Evolutionary conservation across 2,797 vertebrate genomes (phyloP).

Genomic region (Hybognathus amarus): DNA sequence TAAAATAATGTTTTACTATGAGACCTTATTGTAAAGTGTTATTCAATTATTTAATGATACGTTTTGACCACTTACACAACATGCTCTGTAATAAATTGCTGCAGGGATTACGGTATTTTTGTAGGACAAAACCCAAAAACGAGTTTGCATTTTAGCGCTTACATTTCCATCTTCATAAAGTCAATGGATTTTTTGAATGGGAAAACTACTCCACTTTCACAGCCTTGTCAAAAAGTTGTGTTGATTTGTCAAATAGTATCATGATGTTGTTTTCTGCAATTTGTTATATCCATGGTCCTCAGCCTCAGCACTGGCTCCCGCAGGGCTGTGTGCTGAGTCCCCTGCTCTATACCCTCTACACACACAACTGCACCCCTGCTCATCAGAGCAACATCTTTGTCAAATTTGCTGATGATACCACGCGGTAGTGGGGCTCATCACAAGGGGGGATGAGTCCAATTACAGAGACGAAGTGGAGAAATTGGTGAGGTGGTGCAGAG

Average conservation of each 20-base stretch:
- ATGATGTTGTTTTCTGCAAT: neutral
- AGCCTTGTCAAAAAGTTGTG: neutral
- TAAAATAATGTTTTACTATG: neutral
- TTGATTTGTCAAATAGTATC: neutral
- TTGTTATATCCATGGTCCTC: too few relatives aligned
- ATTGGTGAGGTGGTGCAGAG: too few relatives aligned
- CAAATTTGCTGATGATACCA: neutral
- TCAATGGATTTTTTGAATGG: neutral
- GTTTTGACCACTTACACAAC: neutral
- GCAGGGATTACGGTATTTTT: neutral
- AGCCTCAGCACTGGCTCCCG: neutral
- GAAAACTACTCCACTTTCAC: neutral
- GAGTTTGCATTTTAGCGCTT: neutral
- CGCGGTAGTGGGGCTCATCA: neutral
- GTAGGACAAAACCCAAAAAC: neutral
- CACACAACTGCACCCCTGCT: neutral
- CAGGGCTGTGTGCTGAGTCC: neutral
- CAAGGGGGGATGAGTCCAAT: neutral
- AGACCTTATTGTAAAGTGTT: neutral
- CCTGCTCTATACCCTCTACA: neutral
- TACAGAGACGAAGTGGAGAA: too few relatives aligned
- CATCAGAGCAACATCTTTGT: neutral
- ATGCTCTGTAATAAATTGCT: neutral
- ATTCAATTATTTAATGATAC: neutral
- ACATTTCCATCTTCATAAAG: neutral